Percentiles rank a stretch among this genome's conserved stretches.
Conservation (phyloP, 1,140 invertebrate genomes). For the Drosophila lacteicornis region DNA sequence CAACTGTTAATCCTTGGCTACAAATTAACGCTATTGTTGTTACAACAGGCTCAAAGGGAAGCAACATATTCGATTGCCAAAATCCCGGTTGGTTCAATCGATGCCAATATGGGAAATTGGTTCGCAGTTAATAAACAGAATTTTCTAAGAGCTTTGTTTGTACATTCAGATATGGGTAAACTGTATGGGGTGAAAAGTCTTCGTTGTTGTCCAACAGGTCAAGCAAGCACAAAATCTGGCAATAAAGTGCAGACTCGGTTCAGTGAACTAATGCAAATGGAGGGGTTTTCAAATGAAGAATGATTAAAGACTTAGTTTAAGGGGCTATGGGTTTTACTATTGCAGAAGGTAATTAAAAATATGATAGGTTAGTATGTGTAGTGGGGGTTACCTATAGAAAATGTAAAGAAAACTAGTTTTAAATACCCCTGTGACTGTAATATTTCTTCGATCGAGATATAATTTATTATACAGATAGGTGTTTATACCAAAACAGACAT, state of each 20-base stretch:
- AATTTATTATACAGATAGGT: too few relatives aligned
- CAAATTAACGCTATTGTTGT: conserved; percentile 13
- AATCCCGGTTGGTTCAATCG: conserved; percentile 7
- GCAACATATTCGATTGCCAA: neutral
- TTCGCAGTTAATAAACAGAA: conserved; percentile 37
- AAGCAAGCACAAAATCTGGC: neutral
- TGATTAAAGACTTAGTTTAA: neutral
- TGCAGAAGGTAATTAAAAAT: too few relatives aligned
- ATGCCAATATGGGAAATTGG: conserved; percentile 23
- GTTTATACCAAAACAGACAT: too few relatives aligned
- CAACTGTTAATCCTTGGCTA: neutral
- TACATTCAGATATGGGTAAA: neutral
- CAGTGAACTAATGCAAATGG: neutral
- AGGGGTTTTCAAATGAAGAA: neutral
- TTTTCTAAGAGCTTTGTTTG: conserved; percentile 4
- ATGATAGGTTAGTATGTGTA: too few relatives aligned
- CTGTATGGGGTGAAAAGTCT: neutral
- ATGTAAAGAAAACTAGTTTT: too few relatives aligned
- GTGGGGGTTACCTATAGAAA: too few relatives aligned
- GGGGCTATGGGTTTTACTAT: neutral
- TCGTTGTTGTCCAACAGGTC: conserved; percentile 7
- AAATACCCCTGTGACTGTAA: too few relatives aligned
- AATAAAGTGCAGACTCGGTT: neutral
- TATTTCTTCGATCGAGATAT: too few relatives aligned
- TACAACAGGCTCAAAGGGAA: conserved; percentile 12